Evolutionary conservation across 1,140 invertebrate genomes (phyloP), one percentile per base, ranked within the genome.

Genomic region (Drosophila eugracilis): DNA sequence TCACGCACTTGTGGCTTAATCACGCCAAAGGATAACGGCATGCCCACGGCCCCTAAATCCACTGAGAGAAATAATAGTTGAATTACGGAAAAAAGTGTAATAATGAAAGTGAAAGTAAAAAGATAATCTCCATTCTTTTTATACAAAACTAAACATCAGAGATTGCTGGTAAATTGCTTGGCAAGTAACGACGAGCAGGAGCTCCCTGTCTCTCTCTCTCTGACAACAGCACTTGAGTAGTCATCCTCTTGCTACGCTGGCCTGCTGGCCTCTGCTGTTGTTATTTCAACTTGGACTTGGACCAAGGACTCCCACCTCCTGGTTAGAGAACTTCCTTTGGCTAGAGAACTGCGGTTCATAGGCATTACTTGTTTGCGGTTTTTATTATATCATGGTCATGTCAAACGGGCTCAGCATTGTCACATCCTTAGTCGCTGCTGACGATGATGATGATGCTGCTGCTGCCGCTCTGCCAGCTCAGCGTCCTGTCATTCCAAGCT

Each of bases 1-100:
- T 86, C 83, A 86, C 83, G 83, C 83, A 86, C 83, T 86, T 83
- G 83, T 86, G 78, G 78, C 83, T 86, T 86, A 86, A 86, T 86
- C 83, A 86, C 78, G 83, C 83, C 75, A 78, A 85, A 88, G 83
- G 83, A 88, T 88, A 88, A 80, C 66, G 70, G 37, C 55, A 50
- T 37, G 41, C 44, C 42, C 60, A 28, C 41, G 37, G 57, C 24
- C 21, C 22, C 37, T 14, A 14, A 10, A 19, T 1, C 7, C 60
- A 65, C 41, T 48, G 1, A 0, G 15, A 4, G 5, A 53, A 58
- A 36, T n/a, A n/a, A n/a, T n/a, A n/a, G n/a, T n/a, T n/a, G n/a
- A n/a, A n/a, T n/a, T n/a, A n/a, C n/a, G n/a, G n/a, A n/a, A n/a
- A n/a, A n/a, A n/a, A n/a, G n/a, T n/a, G n/a, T n/a, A n/a, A n/a